Evolutionary conservation across 2,797 vertebrate genomes (phyloP).

Genomic region (Sebastes hubbsi): DNA sequence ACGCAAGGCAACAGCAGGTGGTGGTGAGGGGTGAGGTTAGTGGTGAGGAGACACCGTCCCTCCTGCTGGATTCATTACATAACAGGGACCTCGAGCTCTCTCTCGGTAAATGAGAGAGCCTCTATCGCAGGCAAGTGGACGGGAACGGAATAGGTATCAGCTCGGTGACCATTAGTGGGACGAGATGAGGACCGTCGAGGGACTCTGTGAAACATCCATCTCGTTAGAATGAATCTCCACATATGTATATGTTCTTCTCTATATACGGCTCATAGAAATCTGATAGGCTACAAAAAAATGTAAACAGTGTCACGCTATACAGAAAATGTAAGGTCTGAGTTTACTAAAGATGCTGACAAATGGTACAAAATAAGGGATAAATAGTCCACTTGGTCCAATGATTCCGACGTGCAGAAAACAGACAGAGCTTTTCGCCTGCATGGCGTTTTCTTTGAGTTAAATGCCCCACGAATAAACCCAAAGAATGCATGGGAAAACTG

Average conservation of each 20-base stretch:
- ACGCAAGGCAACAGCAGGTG: slow-evolving; percentile 59
- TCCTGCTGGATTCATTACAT: slow-evolving; percentile 65
- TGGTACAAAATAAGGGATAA: neutral
- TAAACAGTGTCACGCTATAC: neutral
- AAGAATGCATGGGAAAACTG: neutral
- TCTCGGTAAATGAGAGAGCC: slow-evolving; percentile 50
- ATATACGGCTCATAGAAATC: neutral
- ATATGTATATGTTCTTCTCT: neutral
- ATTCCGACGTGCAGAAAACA: neutral
- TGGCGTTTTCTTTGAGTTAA: neutral
- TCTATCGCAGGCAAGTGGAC: slow-evolving; percentile 27
- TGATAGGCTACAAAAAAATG: neutral
- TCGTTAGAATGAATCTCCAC: neutral
- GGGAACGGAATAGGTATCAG: slow-evolving; percentile 18
- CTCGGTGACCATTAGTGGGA: slow-evolving; percentile 9
- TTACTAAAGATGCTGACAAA: neutral
- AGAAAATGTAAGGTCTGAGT: neutral
- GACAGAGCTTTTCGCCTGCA: neutral
- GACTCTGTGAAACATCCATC: slow-evolving; percentile 7
- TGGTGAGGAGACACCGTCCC: slow-evolving; percentile 56
- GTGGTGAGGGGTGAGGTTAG: slow-evolving; percentile 52
- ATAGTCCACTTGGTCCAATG: slow-evolving; percentile 3
- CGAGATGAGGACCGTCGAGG: neutral
- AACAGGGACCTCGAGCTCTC: slow-evolving; percentile 58
- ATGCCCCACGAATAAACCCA: neutral